A percentile compares a stretch with the other conserved stretches of the same genome.
These are phyloP conservation scores for Pedicia rivosa DNA, from an alignment of 2,888 invertebrate species.

Conservation along the genomic window DNA sequence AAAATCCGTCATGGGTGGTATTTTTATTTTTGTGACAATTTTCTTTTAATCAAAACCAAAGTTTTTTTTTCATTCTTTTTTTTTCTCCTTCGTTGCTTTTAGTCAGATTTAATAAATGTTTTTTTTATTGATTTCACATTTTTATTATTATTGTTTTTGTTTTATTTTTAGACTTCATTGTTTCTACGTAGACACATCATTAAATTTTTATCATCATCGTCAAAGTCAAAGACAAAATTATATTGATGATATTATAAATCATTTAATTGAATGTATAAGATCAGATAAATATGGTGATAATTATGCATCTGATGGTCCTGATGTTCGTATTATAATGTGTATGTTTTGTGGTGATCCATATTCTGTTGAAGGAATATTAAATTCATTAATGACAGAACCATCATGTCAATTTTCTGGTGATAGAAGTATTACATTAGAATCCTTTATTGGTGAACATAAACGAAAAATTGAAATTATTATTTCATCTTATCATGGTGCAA, in stretches of 20 bases:
- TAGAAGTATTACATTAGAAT: slow-evolving; percentile 78
- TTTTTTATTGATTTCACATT: not conserved
- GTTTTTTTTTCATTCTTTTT: too few relatives aligned
- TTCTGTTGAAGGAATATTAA: slow-evolving; percentile 75
- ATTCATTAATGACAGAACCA: slow-evolving; percentile 73
- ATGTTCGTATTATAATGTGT: slow-evolving; percentile 72
- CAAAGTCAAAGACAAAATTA: slow-evolving; percentile 31
- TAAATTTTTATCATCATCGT: slow-evolving; percentile 20
- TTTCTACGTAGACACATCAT: slow-evolving; percentile 25
- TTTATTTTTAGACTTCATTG: slow-evolving; percentile 20
- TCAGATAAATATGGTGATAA: slow-evolving; percentile 28
- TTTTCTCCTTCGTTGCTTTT: too few relatives aligned
- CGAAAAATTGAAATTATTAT: slow-evolving; percentile 79
- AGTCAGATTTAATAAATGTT: too few relatives aligned
- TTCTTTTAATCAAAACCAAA: too few relatives aligned
- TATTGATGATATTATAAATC: slow-evolving; percentile 30
- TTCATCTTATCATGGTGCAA: slow-evolving; percentile 87
- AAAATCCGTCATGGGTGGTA: too few relatives aligned
- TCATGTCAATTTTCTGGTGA: slow-evolving; percentile 75
- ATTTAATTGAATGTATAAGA: slow-evolving; percentile 28
- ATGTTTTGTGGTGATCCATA: slow-evolving; percentile 94
- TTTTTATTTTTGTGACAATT: too few relatives aligned
- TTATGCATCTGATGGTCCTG: slow-evolving; percentile 28
- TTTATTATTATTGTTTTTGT: not conserved
- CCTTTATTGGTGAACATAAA: slow-evolving; percentile 81